These are phyloP conservation scores for Nasonovia ribisnigri DNA, from an alignment of 2,888 invertebrate genomes.

Conservation along the genomic window DNA sequence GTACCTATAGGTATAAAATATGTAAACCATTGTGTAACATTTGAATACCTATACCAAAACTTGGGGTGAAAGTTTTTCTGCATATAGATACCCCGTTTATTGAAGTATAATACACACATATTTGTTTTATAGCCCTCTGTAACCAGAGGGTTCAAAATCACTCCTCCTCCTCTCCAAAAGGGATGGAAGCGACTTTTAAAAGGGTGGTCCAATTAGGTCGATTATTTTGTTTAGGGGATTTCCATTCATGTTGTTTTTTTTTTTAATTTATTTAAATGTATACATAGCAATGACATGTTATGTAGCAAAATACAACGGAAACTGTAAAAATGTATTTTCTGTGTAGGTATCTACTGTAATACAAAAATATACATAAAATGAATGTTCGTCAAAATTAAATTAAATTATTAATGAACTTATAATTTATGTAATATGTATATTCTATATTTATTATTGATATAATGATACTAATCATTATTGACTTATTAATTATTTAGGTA, in stretches of 20 bases:
- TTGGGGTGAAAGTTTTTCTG: not conserved
- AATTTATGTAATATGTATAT: not conserved
- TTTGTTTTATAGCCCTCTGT: slow-evolving; percentile 10
- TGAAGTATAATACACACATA: not conserved
- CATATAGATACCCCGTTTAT: not conserved
- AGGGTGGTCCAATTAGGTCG: slow-evolving; percentile 38
- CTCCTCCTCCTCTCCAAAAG: slow-evolving; percentile 38
- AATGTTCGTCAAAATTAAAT: not conserved
- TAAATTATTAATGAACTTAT: not conserved
- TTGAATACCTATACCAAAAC: not conserved
- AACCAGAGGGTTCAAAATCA: not conserved
- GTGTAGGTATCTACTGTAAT: not conserved
- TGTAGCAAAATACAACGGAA: not conserved
- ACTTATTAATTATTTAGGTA: too few species aligned
- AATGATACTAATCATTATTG: too few species aligned
- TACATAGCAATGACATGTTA: not conserved
- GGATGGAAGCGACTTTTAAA: not conserved
- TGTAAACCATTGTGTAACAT: not conserved
- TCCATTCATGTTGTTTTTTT: not conserved
- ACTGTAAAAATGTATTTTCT: not conserved
- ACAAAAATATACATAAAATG: not conserved
- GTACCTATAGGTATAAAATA: not conserved
- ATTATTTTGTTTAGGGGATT: not conserved
- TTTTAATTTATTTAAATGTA: not conserved
- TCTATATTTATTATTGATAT: not conserved